These are phyloP conservation scores for Protula sp. DNA, from an alignment of 2,888 invertebrate species.

Conservation along the genomic window DNA sequence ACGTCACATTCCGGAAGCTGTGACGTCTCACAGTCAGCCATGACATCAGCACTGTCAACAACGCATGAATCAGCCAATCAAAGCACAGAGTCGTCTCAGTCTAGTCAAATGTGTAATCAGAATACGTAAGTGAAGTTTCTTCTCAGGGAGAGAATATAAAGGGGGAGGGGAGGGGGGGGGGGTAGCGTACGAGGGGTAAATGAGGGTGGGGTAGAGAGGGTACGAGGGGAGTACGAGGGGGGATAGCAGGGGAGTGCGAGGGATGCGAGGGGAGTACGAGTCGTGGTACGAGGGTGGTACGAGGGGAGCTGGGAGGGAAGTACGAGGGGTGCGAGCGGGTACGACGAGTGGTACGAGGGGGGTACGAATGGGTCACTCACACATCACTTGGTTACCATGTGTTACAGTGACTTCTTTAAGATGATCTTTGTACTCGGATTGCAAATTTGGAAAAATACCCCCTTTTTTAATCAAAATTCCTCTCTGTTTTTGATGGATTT, in stretches of 20 bases:
- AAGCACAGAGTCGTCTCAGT: too few species aligned
- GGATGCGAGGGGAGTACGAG: neutral
- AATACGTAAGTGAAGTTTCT: neutral
- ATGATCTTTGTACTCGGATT: too few species aligned
- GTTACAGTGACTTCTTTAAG: too few species aligned
- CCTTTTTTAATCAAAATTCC: too few species aligned
- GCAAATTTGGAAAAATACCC: too few species aligned
- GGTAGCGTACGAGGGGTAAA: neutral
- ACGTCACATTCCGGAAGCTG: too few species aligned
- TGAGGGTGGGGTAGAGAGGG: neutral
- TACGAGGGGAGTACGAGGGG: neutral
- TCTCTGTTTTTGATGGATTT: too few species aligned
- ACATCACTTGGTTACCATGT: too few species aligned
- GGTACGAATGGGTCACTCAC: neutral
- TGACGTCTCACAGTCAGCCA: too few species aligned
- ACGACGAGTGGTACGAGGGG: neutral
- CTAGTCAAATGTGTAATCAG: too few species aligned
- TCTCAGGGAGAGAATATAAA: neutral
- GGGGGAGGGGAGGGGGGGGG: slow-evolving; percentile 2
- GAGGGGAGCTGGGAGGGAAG: neutral
- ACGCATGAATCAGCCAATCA: too few species aligned
- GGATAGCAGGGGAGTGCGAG: neutral
- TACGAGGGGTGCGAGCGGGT: neutral
- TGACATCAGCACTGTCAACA: too few species aligned
- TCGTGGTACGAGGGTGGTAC: neutral